Evolutionary conservation across 2,888 invertebrate species (phyloP).

Genomic region (Leucophora obtusa): DNA sequence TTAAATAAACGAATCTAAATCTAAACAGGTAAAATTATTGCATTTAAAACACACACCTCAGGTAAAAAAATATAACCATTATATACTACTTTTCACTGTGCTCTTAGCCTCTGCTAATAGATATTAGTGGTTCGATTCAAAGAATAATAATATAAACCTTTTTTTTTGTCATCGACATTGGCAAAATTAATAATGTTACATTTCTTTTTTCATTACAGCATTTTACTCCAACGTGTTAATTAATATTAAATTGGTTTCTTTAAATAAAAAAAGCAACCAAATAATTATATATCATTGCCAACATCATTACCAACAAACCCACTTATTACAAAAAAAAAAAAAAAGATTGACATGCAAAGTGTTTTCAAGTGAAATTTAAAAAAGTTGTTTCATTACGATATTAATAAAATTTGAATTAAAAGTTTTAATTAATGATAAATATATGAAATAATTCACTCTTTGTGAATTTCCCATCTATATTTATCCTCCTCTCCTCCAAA

Average conservation of each 20-base stretch:
- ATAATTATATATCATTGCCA: constrained; percentile 4
- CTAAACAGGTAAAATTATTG: too few species aligned
- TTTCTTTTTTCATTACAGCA: constrained; percentile 28
- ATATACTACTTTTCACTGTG: too few species aligned
- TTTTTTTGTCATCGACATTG: too few species aligned
- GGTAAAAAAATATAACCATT: too few species aligned
- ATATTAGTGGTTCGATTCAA: too few species aligned
- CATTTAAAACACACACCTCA: too few species aligned
- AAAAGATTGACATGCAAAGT: background rate
- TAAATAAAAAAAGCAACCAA: background rate
- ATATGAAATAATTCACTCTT: background rate
- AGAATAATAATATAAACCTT: too few species aligned
- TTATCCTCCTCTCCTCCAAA: background rate
- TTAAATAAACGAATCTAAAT: too few species aligned
- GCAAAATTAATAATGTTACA: constrained; percentile 5
- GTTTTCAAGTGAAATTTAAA: background rate
- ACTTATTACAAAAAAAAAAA: background rate
- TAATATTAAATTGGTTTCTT: constrained; percentile 34
- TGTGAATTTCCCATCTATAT: background rate
- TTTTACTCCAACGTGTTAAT: constrained; percentile 23
- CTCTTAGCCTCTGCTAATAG: too few species aligned
- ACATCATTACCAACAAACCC: constrained; percentile 3
- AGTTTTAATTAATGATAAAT: background rate
- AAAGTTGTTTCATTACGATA: background rate
- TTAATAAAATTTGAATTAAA: constrained; percentile 1